phyloP scores from a whole-genome alignment of 2,888 invertebrate species.

The Leuctra nigra region DNA sequence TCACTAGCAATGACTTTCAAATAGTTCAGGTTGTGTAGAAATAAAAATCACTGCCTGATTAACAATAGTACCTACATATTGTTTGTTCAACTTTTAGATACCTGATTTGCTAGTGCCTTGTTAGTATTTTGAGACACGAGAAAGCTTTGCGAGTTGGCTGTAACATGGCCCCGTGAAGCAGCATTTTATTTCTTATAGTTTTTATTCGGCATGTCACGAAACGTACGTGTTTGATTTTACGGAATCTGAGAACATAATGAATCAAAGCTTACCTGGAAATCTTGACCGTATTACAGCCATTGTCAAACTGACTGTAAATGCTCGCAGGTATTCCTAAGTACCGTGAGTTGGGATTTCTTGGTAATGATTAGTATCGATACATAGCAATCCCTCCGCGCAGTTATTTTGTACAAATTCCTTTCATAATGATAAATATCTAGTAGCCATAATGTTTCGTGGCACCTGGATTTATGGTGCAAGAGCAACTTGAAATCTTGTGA shows the following conservation, averaged over 20 bases:
- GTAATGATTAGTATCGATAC: constrained; percentile 6
- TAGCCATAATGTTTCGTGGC: constrained; percentile 7
- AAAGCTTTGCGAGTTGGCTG: too few relatives aligned
- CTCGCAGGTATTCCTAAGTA: too few relatives aligned
- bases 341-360: too few relatives aligned
- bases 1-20: background rate
- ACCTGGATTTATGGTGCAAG: background rate
- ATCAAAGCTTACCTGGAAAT: too few relatives aligned
- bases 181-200: too few relatives aligned
- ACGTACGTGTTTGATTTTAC: too few relatives aligned
- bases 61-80: background rate
- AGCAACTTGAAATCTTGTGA: constrained; percentile 7
- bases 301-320: too few relatives aligned
- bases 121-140: constrained; percentile 3
- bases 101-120: constrained; percentile 1
- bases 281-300: too few relatives aligned
- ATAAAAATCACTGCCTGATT: background rate
- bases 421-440: background rate
- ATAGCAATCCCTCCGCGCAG: constrained; percentile 15
- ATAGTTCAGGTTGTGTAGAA: background rate
- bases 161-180: too few relatives aligned
- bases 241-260: too few relatives aligned
- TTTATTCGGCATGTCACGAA: too few relatives aligned
- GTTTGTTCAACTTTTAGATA: background rate
- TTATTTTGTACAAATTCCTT: constrained; percentile 7